phyloP scores from a whole-genome alignment of 2,797 vertebrate species.

The Argentina silus region DNA sequence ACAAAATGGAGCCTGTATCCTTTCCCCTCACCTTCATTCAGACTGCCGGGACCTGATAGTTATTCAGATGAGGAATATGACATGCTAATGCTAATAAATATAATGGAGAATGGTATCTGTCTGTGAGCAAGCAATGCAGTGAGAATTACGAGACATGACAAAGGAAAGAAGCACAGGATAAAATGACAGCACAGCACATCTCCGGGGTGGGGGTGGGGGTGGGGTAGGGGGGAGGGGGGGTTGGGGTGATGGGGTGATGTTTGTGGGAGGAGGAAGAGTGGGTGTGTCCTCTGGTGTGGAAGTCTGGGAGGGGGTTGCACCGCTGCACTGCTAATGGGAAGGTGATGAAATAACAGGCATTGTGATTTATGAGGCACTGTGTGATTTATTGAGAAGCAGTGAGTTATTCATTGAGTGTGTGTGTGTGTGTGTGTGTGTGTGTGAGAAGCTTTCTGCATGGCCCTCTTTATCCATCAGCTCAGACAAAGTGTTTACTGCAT shows the following conservation, averaged over 20 bases:
- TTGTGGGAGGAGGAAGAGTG: background rate
- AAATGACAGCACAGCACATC: background rate
- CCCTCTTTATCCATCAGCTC: background rate
- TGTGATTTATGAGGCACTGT: background rate
- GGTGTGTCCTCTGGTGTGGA: background rate
- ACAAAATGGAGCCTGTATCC: too few species aligned
- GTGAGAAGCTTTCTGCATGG: constrained; percentile 18
- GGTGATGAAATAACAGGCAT: background rate
- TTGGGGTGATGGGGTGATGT: background rate
- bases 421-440: constrained; percentile 21
- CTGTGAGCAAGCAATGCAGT: background rate
- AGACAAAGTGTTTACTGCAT: constrained; percentile 54
- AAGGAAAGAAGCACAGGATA: background rate
- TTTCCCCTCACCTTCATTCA: too few species aligned
- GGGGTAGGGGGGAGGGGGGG: background rate
- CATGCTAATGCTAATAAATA: too few species aligned
- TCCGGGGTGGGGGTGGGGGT: background rate
- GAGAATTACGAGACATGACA: background rate
- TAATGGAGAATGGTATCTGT: too few species aligned
- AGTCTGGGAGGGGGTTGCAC: background rate
- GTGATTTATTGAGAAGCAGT: background rate
- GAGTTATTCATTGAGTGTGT: constrained; percentile 10
- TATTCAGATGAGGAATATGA: too few species aligned
- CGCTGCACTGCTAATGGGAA: background rate
- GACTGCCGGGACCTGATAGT: background rate